Base-by-base conservation (phyloP, 2,888 invertebrate species). In the Smittia sp. region DNA sequence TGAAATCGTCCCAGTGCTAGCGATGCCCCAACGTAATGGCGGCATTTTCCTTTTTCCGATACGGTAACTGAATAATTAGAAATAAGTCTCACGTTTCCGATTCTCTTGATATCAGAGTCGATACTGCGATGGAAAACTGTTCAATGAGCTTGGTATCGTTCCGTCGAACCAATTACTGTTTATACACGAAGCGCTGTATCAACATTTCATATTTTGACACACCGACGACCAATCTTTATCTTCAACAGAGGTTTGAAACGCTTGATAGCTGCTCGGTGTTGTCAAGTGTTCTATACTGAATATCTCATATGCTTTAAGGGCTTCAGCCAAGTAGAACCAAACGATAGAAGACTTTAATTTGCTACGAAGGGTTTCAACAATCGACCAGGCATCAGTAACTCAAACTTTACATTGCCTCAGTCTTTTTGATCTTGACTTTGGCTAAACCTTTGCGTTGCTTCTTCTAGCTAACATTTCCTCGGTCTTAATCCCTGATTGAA, bases 1-100 rank as follows among this genome's bases (percentile, higher is more conserved):
- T 39, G 84, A 82, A 73, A 88, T 88, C 77, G 83, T 83, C 0
- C 87, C 88, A 11, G 85, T 83, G 68, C 85, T 81, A 7, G 81
- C 80, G 74, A 88, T 86, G 41, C 87, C 88, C 88, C 88, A 88
- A 52, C 82, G n/a, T 54, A 70, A 32, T 22, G 67, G 67, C 7
- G 54, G 32, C 70, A 70, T 70, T 58, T 18, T 58, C 22, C 4
- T 11, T n/a, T 20, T 58, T 58, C 22, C 27, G 24, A 1, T 22
- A 25, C 15, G 7, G 13, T 15, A 6, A 7, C 15, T 1, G n/a
- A 18, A 27, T 65, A 65, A 65, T 65, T 65, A 65, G 32, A 27
- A 13, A 65, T n/a, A 65, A 65, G 25, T 65, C 27, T 18, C 63
- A 65, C 63, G 63, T 65, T 27, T 65, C 32, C 27, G 24, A 27